These are phyloP conservation scores for Pantelozetes paolii DNA, from an alignment of 2,888 invertebrate species.

Conservation along the genomic window DNA sequence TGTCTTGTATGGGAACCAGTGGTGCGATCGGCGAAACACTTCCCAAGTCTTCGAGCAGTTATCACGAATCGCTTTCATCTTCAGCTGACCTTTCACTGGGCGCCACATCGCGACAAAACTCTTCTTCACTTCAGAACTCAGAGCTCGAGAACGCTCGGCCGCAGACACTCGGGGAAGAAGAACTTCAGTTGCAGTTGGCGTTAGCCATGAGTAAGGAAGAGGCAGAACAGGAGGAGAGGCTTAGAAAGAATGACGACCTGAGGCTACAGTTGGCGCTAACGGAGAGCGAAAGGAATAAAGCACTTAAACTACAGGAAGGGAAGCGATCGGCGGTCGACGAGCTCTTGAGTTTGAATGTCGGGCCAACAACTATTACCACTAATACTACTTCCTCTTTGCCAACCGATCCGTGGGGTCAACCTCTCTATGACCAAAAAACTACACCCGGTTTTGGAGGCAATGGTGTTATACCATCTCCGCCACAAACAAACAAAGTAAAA, in stretches of 20 bases:
- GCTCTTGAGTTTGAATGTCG: slow-evolving; percentile 46
- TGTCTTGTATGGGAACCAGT: slow-evolving; percentile 52
- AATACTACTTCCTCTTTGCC: slow-evolving; percentile 39
- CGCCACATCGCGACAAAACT: not conserved
- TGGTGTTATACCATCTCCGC: slow-evolving; percentile 8
- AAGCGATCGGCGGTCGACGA: slow-evolving; percentile 48
- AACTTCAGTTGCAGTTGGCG: slow-evolving; percentile 93
- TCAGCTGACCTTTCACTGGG: not conserved
- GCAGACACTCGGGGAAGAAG: slow-evolving; percentile 95
- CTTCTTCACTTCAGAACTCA: too few relatives aligned
- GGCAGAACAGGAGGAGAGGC: slow-evolving; percentile 91
- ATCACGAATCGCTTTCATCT: slow-evolving; percentile 41
- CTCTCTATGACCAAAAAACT: slow-evolving; percentile 46
- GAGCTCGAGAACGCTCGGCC: slow-evolving; percentile 88
- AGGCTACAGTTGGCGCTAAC: slow-evolving; percentile 82
- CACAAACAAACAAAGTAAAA: slow-evolving; percentile 3
- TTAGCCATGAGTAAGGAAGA: slow-evolving; percentile 98
- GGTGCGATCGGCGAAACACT: slow-evolving; percentile 36
- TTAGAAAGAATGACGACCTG: slow-evolving; percentile 82
- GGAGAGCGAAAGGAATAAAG: slow-evolving; percentile 78
- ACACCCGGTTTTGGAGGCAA: not conserved
- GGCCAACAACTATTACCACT: too few relatives aligned
- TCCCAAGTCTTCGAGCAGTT: slow-evolving; percentile 39
- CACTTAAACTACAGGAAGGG: slow-evolving; percentile 39
- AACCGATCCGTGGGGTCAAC: slow-evolving; percentile 60